phyloP scores from a whole-genome alignment of 1,140 invertebrate genomes.

The Cydia splendana region DNA sequence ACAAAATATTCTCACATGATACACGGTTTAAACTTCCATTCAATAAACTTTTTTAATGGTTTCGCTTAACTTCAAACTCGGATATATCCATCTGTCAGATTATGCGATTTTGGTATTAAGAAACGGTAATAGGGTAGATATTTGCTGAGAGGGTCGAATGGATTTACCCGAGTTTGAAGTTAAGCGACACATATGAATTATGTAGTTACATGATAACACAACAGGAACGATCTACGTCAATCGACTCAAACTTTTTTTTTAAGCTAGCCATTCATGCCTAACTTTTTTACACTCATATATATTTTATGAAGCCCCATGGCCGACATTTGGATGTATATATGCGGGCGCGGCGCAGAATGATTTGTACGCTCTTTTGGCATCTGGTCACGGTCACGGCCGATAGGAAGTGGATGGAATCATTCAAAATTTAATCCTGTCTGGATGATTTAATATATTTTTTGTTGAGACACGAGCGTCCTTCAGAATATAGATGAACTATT shows the following conservation, averaged over 20 bases:
- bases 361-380: constrained; percentile 14
- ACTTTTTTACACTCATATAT: constrained; percentile 15
- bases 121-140: too few species aligned
- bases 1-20: too few species aligned
- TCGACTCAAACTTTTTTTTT: neutral
- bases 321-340: constrained; percentile 27
- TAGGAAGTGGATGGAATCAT: constrained; percentile 28
- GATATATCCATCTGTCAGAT: too few species aligned
- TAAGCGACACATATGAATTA: too few species aligned
- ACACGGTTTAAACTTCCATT: too few species aligned
- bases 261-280: neutral
- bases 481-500: neutral
- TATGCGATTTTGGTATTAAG: too few species aligned
- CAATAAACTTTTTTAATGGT: too few species aligned
- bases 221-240: neutral
- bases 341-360: neutral
- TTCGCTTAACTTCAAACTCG: too few species aligned
- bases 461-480: neutral
- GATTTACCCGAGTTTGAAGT: too few species aligned
- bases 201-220: too few species aligned
- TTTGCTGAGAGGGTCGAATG: too few species aligned
- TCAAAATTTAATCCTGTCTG: constrained; percentile 23
- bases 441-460: constrained; percentile 20
- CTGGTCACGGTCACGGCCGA: constrained; percentile 7
- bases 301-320: constrained; percentile 24